These are phyloP conservation scores for Eulacestoma nigropectus DNA, from an alignment of 2,113 vertebrate species.

Conservation along the genomic window DNA sequence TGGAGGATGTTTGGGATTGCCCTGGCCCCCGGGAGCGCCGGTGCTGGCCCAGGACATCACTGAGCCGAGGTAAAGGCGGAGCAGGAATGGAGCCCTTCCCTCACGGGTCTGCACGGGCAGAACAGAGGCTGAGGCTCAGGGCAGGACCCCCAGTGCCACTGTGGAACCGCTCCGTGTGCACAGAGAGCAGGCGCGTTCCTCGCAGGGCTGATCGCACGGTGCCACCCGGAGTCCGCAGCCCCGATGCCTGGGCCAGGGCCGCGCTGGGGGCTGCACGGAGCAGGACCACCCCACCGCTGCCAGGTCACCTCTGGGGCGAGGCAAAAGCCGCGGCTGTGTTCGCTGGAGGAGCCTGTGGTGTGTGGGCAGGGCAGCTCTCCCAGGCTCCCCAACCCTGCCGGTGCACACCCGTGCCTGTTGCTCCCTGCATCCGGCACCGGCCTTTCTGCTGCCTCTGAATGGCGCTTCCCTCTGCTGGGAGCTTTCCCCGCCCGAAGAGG, in stretches of 20 bases:
- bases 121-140: neutral
- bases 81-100: neutral
- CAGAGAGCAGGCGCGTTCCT: accelerated
- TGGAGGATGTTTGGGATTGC: neutral
- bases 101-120: neutral
- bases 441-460: neutral
- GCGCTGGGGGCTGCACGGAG: no score
- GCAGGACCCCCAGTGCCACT: neutral
- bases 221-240: no score
- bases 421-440: neutral
- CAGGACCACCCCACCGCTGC: neutral
- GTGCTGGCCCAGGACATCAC: accelerated
- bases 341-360: neutral
- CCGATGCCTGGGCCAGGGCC: no score
- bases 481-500: no score
- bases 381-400: neutral
- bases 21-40: neutral
- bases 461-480: neutral
- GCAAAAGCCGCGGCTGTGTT: accelerated
- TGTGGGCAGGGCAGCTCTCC: neutral
- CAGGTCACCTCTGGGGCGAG: no score
- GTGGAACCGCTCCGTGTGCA: neutral
- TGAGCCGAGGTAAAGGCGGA: accelerated
- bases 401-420: accelerated
- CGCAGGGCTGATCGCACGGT: no score